phyloP scores from a whole-genome alignment of 2,113 vertebrate genomes.

The Callipepla squamata region DNA sequence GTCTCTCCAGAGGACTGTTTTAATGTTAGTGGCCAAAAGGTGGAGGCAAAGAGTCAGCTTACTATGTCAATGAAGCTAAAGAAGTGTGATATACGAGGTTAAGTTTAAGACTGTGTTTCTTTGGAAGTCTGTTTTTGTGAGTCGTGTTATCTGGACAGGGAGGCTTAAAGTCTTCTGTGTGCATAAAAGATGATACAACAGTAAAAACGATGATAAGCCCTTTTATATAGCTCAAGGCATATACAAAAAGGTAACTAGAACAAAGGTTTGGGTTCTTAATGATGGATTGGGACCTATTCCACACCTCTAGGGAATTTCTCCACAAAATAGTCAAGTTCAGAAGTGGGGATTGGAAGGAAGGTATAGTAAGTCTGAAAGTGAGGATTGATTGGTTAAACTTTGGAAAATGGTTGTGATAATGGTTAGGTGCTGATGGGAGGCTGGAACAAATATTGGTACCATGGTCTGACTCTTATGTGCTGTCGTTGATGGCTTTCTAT shows the following conservation, averaged over 20 bases:
- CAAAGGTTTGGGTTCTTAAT: neutral
- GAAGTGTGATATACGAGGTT: neutral
- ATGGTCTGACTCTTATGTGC: neutral
- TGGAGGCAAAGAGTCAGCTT: neutral
- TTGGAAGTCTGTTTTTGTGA: neutral
- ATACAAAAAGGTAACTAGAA: neutral
- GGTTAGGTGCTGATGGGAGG: neutral
- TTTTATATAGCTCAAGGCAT: neutral
- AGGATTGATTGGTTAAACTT: neutral
- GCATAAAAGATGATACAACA: neutral
- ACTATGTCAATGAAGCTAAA: neutral
- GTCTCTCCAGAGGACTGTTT: neutral
- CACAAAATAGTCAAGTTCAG: neutral
- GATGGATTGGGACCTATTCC: neutral
- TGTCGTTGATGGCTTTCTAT: neutral
- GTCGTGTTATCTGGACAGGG: neutral
- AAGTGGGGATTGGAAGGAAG: neutral
- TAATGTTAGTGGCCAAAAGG: neutral
- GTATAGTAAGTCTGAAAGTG: neutral
- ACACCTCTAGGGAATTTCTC: neutral
- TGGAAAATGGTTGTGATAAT: neutral
- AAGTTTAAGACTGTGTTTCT: neutral
- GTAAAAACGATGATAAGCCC: neutral
- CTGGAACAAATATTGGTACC: neutral
- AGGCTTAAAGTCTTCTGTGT: neutral